Percentiles rank a stretch among this genome's conserved stretches.
These are phyloP conservation scores for Leptopilina clavipes DNA, from an alignment of 1,140 invertebrate species.

Conservation along the genomic window DNA sequence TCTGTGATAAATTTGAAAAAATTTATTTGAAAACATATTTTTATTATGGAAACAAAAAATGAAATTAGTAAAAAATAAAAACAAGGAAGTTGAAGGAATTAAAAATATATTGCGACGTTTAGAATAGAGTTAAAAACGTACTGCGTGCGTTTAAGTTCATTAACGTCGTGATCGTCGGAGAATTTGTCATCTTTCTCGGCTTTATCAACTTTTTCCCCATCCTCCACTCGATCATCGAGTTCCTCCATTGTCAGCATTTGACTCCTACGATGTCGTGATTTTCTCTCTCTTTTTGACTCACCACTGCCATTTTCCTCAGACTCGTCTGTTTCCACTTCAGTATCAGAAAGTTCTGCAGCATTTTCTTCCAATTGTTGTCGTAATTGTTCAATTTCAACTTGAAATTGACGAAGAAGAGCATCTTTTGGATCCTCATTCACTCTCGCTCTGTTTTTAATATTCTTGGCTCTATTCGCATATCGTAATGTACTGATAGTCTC, in stretches of 20 bases:
- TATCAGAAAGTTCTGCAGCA: slow-evolving; percentile 64
- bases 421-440: slow-evolving; percentile 99
- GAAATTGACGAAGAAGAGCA: slow-evolving; percentile 94
- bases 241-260: slow-evolving; percentile 69
- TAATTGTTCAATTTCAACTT: slow-evolving; percentile 96
- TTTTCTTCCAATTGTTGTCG: slow-evolving; percentile 88
- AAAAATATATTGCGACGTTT: too few species aligned
- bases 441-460: slow-evolving; percentile 96
- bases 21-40: slow-evolving; percentile 1
- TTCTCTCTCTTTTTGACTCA: slow-evolving; percentile 59
- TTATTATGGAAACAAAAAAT: too few species aligned
- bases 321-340: slow-evolving; percentile 66
- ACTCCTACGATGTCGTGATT: slow-evolving; percentile 62
- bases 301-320: slow-evolving; percentile 60
- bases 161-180: slow-evolving; percentile 69
- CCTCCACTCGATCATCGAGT: slow-evolving; percentile 58
- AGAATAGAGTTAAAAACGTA: too few species aligned
- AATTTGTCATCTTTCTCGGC: slow-evolving; percentile 70
- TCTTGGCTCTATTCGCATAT: slow-evolving; percentile 98
- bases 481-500: slow-evolving; percentile 97
- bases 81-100: too few species aligned
- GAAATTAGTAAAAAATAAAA: too few species aligned
- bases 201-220: slow-evolving; percentile 67
- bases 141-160: slow-evolving; percentile 73
- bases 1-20: slow-evolving; percentile 71